Evolutionary conservation across 2,113 vertebrate species (phyloP).

Genomic region (Antennarius striatus): DNA sequence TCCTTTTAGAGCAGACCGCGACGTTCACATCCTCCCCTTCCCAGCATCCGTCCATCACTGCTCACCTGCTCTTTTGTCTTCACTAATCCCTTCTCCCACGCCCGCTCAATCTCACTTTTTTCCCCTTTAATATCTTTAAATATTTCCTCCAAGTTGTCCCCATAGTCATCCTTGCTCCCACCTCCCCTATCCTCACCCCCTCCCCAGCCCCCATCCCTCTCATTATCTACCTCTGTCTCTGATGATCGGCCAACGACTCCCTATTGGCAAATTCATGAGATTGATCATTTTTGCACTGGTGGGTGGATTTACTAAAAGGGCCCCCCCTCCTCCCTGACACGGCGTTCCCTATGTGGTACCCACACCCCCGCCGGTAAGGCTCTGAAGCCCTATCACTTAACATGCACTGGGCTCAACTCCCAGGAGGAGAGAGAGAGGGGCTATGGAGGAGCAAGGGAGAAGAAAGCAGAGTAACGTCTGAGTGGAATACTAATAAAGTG

Average conservation of each 20-base stretch:
- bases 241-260: slow-evolving; percentile 61
- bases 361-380: slow-evolving; percentile 48
- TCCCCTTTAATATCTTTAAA: slow-evolving; percentile 32
- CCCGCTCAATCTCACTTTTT: background rate
- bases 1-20: slow-evolving; percentile 34
- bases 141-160: slow-evolving; percentile 18
- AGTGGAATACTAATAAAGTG: slow-evolving; percentile 73
- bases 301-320: slow-evolving; percentile 59
- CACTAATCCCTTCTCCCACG: slow-evolving; percentile 37
- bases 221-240: slow-evolving; percentile 59
- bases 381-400: slow-evolving; percentile 69
- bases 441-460: slow-evolving; percentile 39
- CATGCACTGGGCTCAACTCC: slow-evolving; percentile 72
- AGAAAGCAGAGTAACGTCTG: slow-evolving; percentile 57
- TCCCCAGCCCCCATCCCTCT: slow-evolving; percentile 22
- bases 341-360: slow-evolving; percentile 47
- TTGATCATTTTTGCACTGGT: slow-evolving; percentile 69
- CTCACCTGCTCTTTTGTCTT: slow-evolving; percentile 66
- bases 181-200: background rate
- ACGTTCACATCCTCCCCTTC: slow-evolving; percentile 33
- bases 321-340: slow-evolving; percentile 7
- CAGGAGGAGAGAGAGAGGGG: slow-evolving; percentile 44
- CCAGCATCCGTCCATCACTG: slow-evolving; percentile 37
- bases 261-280: slow-evolving; percentile 70
- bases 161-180: background rate